Evolutionary conservation across 1,140 invertebrate species (phyloP).

Genomic region (Anthonomus grandis): DNA sequence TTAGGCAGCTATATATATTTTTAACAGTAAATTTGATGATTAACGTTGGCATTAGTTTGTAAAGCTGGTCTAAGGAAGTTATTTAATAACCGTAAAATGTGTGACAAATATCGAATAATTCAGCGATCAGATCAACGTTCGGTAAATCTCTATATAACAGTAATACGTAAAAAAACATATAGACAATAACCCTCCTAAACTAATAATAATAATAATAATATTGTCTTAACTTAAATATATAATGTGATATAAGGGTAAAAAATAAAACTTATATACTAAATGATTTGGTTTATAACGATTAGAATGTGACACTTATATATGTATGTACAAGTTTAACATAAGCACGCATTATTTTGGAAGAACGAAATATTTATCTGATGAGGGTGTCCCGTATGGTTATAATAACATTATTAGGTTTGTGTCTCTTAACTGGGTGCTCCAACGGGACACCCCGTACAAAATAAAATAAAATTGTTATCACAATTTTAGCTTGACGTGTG

Average conservation of each 20-base stretch:
- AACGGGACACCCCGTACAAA: not conserved
- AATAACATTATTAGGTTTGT: not conserved
- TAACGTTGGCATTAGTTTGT: too few relatives aligned
- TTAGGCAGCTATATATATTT: too few relatives aligned
- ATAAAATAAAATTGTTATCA: not conserved
- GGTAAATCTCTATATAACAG: conserved; percentile 2
- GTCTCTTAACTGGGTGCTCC: not conserved
- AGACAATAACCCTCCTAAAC: not conserved
- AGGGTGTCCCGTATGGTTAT: too few relatives aligned
- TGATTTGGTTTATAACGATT: conserved; percentile 26
- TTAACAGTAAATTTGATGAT: too few relatives aligned
- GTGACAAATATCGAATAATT: too few relatives aligned
- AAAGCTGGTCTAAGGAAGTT: too few relatives aligned
- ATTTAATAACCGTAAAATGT: too few relatives aligned
- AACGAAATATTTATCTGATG: not conserved
- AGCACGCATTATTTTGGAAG: not conserved
- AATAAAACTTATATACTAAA: conserved; percentile 9
- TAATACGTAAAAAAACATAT: not conserved
- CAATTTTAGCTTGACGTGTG: not conserved
- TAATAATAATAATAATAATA: conserved; percentile 5
- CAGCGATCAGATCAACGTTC: too few relatives aligned
- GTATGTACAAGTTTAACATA: not conserved
- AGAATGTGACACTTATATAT: conserved; percentile 12
- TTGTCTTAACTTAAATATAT: not conserved
- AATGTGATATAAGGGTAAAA: conserved; percentile 8